Evolutionary conservation across 2,113 vertebrate species (phyloP), one percentile per base, ranked within the genome.

Genomic region (Pelmatolapia mariae): DNA sequence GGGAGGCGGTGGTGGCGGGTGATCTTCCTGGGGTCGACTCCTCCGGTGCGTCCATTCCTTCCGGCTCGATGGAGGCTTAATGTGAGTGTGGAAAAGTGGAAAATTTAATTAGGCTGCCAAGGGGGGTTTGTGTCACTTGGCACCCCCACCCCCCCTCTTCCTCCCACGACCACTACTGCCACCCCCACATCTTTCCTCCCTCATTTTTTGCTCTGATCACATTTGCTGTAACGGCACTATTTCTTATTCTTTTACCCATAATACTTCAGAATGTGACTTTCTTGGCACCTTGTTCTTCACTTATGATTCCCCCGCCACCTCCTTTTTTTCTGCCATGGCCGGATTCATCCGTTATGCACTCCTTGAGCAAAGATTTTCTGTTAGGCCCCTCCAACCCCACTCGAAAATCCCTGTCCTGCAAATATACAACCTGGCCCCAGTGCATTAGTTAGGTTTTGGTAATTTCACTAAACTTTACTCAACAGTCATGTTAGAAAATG

Each of bases 21-120:
- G 88, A 86, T 91, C 88, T 85, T 93, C 91, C 87, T 84, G 87
- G 90, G 94, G 93, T 95, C 87, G 92, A 85, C 93, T 95, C 91
- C 93, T 94, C 91, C 84, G 80, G 86, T 94, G 90, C 78, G 91
- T 94, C 90, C 90, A 68, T 95, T 96, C 86, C 94, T 96, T 96
- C 94, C 82, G 84, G 95, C 93, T 96, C 90, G 29, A 93, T 95
- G 93, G 90, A 95, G 87, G 86, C 94, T 89, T 96, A 95, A 96
- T 96, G 95, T 86, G 95, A 94, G 96, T 96, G 95, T 96, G 95
- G 94, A 95, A 96, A 95, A 95, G 94, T 96, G 96, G 96, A 97
- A 97, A 96, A 97, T 96, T 91, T 95, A 96, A 97, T 97, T 97
- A 97, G 94, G 95, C 95, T 95, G 96, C 96, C 95, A 95, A 95